Base-by-base conservation (phyloP, 2,888 invertebrate genomes). In the Brenthis hecate region DNA sequence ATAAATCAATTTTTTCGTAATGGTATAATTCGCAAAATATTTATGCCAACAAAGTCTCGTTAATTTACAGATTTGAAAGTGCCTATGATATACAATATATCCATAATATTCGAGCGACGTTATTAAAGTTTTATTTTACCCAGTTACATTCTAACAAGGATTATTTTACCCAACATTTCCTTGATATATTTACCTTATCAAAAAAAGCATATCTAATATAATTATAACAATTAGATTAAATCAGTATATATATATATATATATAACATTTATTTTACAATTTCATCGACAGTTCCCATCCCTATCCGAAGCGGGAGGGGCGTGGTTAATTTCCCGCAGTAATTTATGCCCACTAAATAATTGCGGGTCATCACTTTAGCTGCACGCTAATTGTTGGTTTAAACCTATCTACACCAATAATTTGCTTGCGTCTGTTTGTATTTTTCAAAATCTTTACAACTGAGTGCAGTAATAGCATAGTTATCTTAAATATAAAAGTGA, bases 331-430 rank as follows among this genome's bases (percentile, higher is more conserved):
- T 86, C 80, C 80, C 79, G 79, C 83, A 82, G 88, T 91, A 91
- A 92, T 90, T 91, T 89, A 92, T 89, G 85, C 89, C 80, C 80
- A 77, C 88, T 88, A 91, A 90, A 89, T 89, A 91, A 91, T 87
- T 83, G 84, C 79, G 79, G 75, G 80, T 79, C 83, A 82, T 78
- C 87, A 85, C 86, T 84, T 85, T 82, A 81, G 83, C 80, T 78
- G 76, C 80, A 84, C 72, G 70, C 75, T 80, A 88, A 89, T 89
- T 89, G 84, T 82, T 80, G 77, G 81, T 80, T 81, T 80, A 80
- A 80, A 81, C 70, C 68, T 75, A 75, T 77, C 76, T 74, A 72
- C 64, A 58, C 62, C 68, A 70, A 71, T 72, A 69, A 72, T 61
- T 68, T 61, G 56, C 58, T 60, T 66, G 28, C 66, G 71, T 69